A percentile compares a stretch with the other conserved stretches of the same genome.
phyloP scores from a whole-genome alignment of 2,113 vertebrate genomes.

The Myxocyprinus asiaticus region DNA sequence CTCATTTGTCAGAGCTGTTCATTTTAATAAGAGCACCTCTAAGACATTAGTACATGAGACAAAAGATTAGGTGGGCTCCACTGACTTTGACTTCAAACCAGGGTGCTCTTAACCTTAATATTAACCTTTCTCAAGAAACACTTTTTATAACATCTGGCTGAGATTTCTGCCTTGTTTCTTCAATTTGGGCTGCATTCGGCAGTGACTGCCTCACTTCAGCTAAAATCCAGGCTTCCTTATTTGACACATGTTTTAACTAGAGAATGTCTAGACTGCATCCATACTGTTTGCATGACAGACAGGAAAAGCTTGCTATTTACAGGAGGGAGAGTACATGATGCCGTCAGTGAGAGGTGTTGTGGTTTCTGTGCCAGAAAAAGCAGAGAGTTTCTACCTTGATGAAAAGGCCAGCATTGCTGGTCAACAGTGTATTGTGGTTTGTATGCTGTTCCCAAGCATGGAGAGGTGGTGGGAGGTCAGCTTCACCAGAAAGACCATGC shows the following conservation, averaged over 20 bases:
- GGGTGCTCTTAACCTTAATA: constrained; percentile 8
- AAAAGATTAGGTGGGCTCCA: constrained; percentile 5
- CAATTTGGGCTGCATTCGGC: constrained; percentile 19
- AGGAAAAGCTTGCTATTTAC: constrained; percentile 46
- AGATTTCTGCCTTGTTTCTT: constrained; percentile 19
- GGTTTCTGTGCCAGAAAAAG: constrained; percentile 46
- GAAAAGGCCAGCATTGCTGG: too few relatives aligned
- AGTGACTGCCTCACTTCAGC: constrained; percentile 1
- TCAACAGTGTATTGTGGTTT: too few relatives aligned
- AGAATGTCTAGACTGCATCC: constrained; percentile 49
- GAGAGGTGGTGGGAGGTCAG: too few relatives aligned
- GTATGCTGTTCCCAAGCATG: too few relatives aligned
- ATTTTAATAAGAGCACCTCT: constrained; percentile 18
- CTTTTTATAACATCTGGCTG: constrained; percentile 46
- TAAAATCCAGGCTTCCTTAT: constrained; percentile 15
- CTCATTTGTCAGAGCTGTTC: constrained; percentile 5
- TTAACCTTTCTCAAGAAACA: constrained; percentile 33
- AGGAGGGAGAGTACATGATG: constrained; percentile 37
- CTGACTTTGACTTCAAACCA: constrained; percentile 32
- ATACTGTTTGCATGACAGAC: constrained; percentile 38
- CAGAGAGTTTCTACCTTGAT: background rate
- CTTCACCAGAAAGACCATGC: too few relatives aligned
- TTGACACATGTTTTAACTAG: constrained; percentile 21
- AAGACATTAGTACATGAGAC: constrained; percentile 5
- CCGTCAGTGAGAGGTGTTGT: constrained; percentile 17